These are phyloP conservation scores for Penaeus monodon DNA, from an alignment of 2,888 invertebrate genomes.

Conservation along the genomic window DNA sequence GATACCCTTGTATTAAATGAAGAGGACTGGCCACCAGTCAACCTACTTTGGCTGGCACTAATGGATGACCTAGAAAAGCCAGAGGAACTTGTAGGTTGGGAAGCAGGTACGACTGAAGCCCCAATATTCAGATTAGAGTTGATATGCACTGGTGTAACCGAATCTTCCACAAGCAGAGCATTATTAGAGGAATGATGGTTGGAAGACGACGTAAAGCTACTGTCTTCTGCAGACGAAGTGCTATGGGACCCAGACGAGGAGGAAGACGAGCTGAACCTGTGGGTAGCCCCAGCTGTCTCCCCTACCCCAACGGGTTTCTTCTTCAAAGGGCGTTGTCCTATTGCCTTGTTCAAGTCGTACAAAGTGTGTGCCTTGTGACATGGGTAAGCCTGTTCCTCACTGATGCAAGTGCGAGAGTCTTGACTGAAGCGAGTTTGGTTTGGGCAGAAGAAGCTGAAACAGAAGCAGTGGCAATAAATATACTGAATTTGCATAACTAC, in stretches of 20 bases:
- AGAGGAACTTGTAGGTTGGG: neutral
- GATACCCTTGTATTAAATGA: neutral
- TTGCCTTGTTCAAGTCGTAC: constrained; percentile 57
- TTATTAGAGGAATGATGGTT: neutral
- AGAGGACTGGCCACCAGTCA: neutral
- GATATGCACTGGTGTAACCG: constrained; percentile 10
- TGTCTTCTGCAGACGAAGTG: neutral
- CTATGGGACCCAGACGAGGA: neutral
- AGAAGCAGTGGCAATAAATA: neutral
- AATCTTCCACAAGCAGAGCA: neutral
- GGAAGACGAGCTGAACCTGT: constrained; percentile 2
- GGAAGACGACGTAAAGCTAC: neutral
- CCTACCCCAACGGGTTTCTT: constrained; percentile 29
- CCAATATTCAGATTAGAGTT: constrained; percentile 19
- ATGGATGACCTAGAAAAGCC: neutral
- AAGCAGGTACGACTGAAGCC: constrained; percentile 9
- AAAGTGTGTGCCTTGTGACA: constrained; percentile 61
- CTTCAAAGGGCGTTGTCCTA: constrained; percentile 39
- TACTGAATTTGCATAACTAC: too few species aligned
- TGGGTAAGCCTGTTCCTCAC: constrained; percentile 48
- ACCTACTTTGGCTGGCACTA: neutral
- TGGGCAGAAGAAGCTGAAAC: constrained; percentile 64
- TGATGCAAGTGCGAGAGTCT: constrained; percentile 61
- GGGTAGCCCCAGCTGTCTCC: neutral
- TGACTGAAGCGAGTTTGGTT: constrained; percentile 62